Conservation (phyloP, 2,797 vertebrate genomes). For the Mallotus villosus region DNA sequence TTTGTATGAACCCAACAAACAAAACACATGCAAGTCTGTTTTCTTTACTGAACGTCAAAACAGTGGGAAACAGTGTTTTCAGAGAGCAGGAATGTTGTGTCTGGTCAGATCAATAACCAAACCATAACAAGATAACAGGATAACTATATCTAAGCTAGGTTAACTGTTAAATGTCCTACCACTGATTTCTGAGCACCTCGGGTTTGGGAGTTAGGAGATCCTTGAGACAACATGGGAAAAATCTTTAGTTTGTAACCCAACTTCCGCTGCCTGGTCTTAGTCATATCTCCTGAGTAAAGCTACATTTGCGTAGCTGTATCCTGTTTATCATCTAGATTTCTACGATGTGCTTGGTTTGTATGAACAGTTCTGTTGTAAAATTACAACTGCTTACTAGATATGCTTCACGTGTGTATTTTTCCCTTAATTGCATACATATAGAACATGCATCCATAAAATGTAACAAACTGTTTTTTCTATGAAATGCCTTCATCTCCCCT, state of each 20-base stretch:
- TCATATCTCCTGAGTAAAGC: constrained; percentile 18
- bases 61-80: constrained; percentile 3
- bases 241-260: constrained; percentile 19
- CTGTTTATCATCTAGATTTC: constrained; percentile 17
- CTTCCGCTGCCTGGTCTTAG: constrained; percentile 14
- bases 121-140: constrained; percentile 29
- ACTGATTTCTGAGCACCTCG: constrained; percentile 1
- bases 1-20: constrained; percentile 14
- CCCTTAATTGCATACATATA: not conserved
- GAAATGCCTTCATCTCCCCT: not conserved
- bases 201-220: constrained; percentile 21
- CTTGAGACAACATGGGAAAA: constrained; percentile 31
- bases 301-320: constrained; percentile 11
- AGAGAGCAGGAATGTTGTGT: constrained; percentile 24
- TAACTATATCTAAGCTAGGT: not conserved
- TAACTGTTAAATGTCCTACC: not conserved
- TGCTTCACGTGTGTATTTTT: not conserved
- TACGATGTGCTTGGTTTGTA: constrained; percentile 16
- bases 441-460: not conserved
- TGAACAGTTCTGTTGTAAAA: not conserved
- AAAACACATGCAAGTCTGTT: constrained; percentile 17
- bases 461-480: not conserved
- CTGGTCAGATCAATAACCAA: constrained; percentile 40
- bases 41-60: constrained; percentile 21
- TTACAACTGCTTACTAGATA: not conserved